Percentiles rank a stretch among this genome's conserved stretches.
phyloP scores from a whole-genome alignment of 2,888 invertebrate species.

The Papilio protenor region DNA sequence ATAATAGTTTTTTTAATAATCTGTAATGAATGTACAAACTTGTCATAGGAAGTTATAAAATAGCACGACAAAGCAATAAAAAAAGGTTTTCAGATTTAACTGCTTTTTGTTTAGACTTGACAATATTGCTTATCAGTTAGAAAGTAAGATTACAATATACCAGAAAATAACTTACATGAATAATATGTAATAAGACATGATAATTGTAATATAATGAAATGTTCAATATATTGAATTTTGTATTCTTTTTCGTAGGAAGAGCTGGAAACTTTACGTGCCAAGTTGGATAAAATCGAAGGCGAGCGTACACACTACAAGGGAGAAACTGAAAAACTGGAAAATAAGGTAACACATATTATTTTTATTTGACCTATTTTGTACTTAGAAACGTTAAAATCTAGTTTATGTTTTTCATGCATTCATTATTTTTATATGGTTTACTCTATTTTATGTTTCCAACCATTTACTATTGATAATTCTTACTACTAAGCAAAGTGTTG shows the following conservation, averaged over 20 bases:
- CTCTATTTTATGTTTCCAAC: neutral
- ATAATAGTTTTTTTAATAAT: neutral
- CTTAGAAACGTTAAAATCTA: too few relatives aligned
- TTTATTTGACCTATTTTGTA: too few relatives aligned
- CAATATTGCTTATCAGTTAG: neutral
- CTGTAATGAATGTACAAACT: neutral
- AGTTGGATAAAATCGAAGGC: conserved; percentile 94
- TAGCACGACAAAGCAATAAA: conserved; percentile 5
- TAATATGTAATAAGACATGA: too few relatives aligned
- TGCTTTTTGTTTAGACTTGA: neutral
- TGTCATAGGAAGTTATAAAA: conserved; percentile 3
- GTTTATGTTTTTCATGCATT: too few relatives aligned
- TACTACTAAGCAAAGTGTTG: neutral
- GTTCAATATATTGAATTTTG: neutral
- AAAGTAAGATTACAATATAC: neutral
- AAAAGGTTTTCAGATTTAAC: neutral
- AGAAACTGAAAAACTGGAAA: conserved; percentile 94
- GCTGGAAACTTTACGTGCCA: conserved; percentile 90
- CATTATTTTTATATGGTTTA: neutral
- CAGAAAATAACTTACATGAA: neutral
- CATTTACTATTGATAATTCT: neutral
- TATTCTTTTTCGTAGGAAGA: conserved; percentile 88
- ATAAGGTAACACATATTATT: conserved; percentile 87
- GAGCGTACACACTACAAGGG: conserved; percentile 94
- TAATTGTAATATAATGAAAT: neutral